Evolutionary conservation across 2,888 invertebrate genomes (phyloP), one percentile per base, ranked within the genome.

Genomic region (Chalcosyrphus nemorum): DNA sequence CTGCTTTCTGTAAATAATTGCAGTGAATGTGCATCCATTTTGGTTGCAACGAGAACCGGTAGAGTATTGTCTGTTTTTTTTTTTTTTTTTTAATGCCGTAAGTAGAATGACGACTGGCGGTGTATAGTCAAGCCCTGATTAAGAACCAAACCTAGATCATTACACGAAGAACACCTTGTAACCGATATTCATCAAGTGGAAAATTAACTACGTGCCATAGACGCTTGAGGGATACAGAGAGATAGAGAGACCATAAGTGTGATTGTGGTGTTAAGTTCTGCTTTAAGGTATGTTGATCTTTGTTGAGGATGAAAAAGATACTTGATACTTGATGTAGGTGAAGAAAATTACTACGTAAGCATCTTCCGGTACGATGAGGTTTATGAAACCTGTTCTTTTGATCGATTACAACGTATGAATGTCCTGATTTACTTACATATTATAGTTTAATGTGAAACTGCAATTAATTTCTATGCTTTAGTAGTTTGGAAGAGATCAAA

Each of bases 71-170:
- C n/a, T n/a, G n/a, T n/a, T n/a, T n/a, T n/a, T n/a, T n/a, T n/a
- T n/a, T n/a, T n/a, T n/a, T n/a, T n/a, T n/a, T n/a, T n/a, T 63
- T 56, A 4, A 6, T 52, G 65, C 57, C 66, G 41, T 70, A 72
- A 80, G 80, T 59, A 74, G 45, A 78, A 75, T 68, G 32, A 32
- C 57, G 21, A 38, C 54, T 66, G 66, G 68, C 57, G 43, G 47
- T 74, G 54, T 59, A 70, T 59, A 75, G 84, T 84, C 84, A 84
- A 80, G 84, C 84, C 84, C 84, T 84, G 80, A 84, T 84, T 84
- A 80, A 80, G 84, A 78, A 80, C 74, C 74, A 65, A 84, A 84
- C 74, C 84, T 84, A 84, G 84, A 80, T 84, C 75, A 70, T 74
- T 84, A 80, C 66, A 72, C 71, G 43, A 56, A 77, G 70, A 77